Evolutionary conservation across 2,888 invertebrate genomes (phyloP), one percentile per base, ranked within the genome.

Genomic region (Parasteatoda lunata): DNA sequence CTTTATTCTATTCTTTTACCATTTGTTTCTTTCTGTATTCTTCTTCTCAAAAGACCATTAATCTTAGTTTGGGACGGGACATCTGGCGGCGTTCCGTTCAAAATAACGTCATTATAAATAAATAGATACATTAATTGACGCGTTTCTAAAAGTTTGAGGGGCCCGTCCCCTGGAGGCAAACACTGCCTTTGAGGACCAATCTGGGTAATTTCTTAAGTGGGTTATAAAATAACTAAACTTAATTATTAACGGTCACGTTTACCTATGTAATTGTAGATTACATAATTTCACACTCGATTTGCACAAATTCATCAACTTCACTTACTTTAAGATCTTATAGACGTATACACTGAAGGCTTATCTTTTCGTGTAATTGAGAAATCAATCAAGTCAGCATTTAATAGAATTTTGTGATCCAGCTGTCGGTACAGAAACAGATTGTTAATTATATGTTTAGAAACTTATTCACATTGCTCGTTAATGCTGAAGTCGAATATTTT

Each of bases 61-160:
- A 59, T 59, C 59, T 59, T 59, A 13, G 59, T 59, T 59, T 7
- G 9, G 59, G 9, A n/a, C 9, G 59, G 59, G n/a, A 59, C 59
- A 59, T 5, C 59, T 59, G 59, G 59, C 59, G n/a, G 59, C n/a
- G 9, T 59, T 7, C 59, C 11, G 8, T n/a, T 59, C 11, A n/a
- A 59, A 59, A 59, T 59, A 59, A 9, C n/a, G 59, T 59, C 59
- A 59, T 59, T 59, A 59, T 59, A 59, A 13, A 59, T 59, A 59
- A 59, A 59, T 59, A 59, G 59, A n/a, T 59, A 59, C 59, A 59
- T 59, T 59, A 59, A 59, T 59, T 59, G 59, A 30, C 59, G 9
- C n/a, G 9, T 59, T 59, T 59, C 59, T 0, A n/a, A 59, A 59
- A 59, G 59, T 59, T 59, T 13, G 59, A 59, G 11, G 59, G 59